Percentiles rank a stretch among this genome's conserved stretches.
Conservation (phyloP, 2,888 invertebrate genomes). For the Macrophya alboannulata region DNA sequence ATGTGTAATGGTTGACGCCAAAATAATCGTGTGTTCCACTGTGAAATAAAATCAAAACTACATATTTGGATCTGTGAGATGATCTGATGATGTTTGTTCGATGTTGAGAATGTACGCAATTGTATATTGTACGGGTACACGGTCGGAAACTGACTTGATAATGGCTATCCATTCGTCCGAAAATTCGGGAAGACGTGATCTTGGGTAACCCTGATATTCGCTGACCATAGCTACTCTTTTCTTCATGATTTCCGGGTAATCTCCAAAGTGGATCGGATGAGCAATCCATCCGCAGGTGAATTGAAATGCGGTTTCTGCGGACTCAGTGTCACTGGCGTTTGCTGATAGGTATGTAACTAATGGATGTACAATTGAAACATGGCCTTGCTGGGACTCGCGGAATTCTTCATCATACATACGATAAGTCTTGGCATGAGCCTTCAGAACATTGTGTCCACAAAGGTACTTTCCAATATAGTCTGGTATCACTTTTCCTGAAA, state of each 20-base stretch:
- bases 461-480: constrained; percentile 86
- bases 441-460: constrained; percentile 87
- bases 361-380: constrained; percentile 66
- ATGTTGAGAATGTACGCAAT: neutral
- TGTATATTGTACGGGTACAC: neutral
- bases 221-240: constrained; percentile 78
- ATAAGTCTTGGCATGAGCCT: constrained; percentile 87
- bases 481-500: constrained; percentile 74
- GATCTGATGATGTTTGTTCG: neutral
- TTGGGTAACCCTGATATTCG: constrained; percentile 75
- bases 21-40: constrained; percentile 76
- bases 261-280: constrained; percentile 81
- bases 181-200: constrained; percentile 80
- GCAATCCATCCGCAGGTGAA: constrained; percentile 80
- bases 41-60: constrained; percentile 31
- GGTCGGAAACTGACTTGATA: constrained; percentile 4
- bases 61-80: neutral
- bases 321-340: constrained; percentile 59
- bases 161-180: constrained; percentile 70
- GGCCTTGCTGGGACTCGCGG: constrained; percentile 82
- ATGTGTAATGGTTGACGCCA: constrained; percentile 73
- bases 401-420: constrained; percentile 85
- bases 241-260: constrained; percentile 82
- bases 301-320: constrained; percentile 75
- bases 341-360: constrained; percentile 63